Evolutionary conservation across 23 tunicate species (phyloP).

Genomic region (Trididemnum miniatum): DNA sequence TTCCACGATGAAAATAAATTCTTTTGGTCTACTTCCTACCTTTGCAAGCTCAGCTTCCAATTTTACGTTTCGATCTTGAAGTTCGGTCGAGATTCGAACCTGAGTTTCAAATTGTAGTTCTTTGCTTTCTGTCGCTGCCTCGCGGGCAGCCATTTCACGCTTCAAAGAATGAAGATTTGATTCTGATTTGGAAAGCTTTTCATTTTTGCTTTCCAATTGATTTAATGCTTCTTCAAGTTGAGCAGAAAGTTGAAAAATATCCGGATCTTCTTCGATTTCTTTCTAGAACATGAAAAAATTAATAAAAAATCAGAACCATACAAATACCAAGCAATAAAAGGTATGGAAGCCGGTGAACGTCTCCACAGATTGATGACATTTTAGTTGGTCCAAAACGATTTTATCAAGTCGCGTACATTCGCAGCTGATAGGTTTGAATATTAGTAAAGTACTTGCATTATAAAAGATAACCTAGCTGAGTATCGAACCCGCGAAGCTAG

Average conservation of each 20-base stretch:
- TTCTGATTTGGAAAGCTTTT: slow-evolving; percentile 3
- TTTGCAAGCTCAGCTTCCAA: slow-evolving; percentile 68
- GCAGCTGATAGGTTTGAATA: too few relatives aligned
- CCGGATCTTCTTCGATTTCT: background rate
- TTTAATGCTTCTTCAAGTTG: slow-evolving; percentile 22
- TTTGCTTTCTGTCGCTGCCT: slow-evolving; percentile 33
- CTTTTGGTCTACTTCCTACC: slow-evolving; percentile 32
- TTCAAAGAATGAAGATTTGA: slow-evolving; percentile 14
- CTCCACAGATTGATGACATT: too few relatives aligned
- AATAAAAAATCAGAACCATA: background rate
- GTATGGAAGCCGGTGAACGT: too few relatives aligned
- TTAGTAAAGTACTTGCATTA: too few relatives aligned
- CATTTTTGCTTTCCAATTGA: slow-evolving; percentile 25
- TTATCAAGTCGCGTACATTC: too few relatives aligned
- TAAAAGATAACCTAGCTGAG: too few relatives aligned
- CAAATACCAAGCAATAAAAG: too few relatives aligned
- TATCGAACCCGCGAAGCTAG: too few relatives aligned
- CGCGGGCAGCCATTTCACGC: slow-evolving; percentile 37
- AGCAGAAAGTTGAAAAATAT: slow-evolving; percentile 9
- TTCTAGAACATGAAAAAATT: background rate
- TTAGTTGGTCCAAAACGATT: too few relatives aligned
- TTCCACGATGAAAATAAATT: too few relatives aligned
- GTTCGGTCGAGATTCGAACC: slow-evolving; percentile 30
- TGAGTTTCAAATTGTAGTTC: slow-evolving; percentile 48
- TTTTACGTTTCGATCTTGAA: slow-evolving; percentile 58